These are phyloP conservation scores for Apis laboriosa DNA, from an alignment of 1,140 invertebrate species.

Conservation along the genomic window DNA sequence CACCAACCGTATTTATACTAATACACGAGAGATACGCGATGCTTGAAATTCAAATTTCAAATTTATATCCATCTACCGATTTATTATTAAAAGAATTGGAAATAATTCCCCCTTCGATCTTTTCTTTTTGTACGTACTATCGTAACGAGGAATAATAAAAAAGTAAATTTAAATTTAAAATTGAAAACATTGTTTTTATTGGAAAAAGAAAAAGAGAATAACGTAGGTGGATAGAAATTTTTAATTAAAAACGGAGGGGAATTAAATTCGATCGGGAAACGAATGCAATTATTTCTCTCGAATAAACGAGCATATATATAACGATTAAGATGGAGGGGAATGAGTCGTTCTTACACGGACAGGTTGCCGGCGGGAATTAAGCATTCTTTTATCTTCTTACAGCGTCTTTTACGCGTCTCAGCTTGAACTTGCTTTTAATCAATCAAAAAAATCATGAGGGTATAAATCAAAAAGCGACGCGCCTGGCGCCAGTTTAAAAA, in stretches of 20 bases:
- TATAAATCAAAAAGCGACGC: slow-evolving; percentile 68
- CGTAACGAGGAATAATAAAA: neutral
- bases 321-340: slow-evolving; percentile 54
- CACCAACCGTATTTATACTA: slow-evolving; percentile 69
- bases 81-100: no score
- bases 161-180: neutral
- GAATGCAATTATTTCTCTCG: slow-evolving; percentile 69
- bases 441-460: slow-evolving; percentile 76
- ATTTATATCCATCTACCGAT: no score
- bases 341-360: slow-evolving; percentile 38
- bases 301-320: slow-evolving; percentile 68
- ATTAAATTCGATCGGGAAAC: slow-evolving; percentile 73
- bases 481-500: slow-evolving; percentile 23
- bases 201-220: neutral
- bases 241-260: slow-evolving; percentile 39
- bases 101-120: no score
- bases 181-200: neutral
- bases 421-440: slow-evolving; percentile 72
- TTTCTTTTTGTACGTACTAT: no score
- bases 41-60: no score
- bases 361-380: slow-evolving; percentile 75
- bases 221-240: slow-evolving; percentile 5
- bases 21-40: no score
- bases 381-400: slow-evolving; percentile 77
- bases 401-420: slow-evolving; percentile 65